phyloP scores from a whole-genome alignment of 92 coral and sea anemone genomes.

The Epizoanthus stellaris region DNA sequence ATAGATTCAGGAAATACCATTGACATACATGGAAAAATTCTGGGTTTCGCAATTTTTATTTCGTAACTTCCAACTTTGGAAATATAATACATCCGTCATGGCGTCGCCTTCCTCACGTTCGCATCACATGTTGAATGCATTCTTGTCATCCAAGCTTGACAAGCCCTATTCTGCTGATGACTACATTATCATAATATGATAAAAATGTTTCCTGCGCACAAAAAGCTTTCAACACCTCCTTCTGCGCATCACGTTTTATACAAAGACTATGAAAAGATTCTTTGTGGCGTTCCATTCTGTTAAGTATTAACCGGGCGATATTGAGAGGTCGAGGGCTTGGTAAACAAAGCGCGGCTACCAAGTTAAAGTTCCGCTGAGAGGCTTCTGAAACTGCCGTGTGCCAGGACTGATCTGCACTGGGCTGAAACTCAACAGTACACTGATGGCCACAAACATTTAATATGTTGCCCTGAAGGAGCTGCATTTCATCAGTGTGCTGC shows the following conservation, averaged over 20 bases:
- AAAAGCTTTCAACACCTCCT: neutral
- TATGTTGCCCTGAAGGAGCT: slow-evolving; percentile 59
- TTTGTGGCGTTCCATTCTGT: neutral
- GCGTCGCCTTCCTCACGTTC: neutral
- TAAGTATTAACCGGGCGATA: neutral
- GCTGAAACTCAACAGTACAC: slow-evolving; percentile 68
- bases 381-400: slow-evolving; percentile 35
- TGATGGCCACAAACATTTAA: slow-evolving; percentile 54
- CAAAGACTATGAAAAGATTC: neutral
- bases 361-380: slow-evolving; percentile 7
- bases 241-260: neutral
- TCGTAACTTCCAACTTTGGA: neutral
- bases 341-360: slow-evolving; percentile 14
- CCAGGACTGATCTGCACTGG: slow-evolving; percentile 70
- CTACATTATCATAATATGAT: neutral
- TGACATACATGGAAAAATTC: neutral
- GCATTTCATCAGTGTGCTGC: slow-evolving; percentile 68
- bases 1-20: neutral
- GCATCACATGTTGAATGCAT: neutral
- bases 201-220: neutral
- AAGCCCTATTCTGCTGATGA: neutral
- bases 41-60: neutral
- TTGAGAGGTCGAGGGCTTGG: neutral
- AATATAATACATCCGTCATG: neutral
- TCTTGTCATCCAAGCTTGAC: neutral